Evolutionary conservation across 1,140 invertebrate species (phyloP).

Genomic region (Belonocnema kinseyi): DNA sequence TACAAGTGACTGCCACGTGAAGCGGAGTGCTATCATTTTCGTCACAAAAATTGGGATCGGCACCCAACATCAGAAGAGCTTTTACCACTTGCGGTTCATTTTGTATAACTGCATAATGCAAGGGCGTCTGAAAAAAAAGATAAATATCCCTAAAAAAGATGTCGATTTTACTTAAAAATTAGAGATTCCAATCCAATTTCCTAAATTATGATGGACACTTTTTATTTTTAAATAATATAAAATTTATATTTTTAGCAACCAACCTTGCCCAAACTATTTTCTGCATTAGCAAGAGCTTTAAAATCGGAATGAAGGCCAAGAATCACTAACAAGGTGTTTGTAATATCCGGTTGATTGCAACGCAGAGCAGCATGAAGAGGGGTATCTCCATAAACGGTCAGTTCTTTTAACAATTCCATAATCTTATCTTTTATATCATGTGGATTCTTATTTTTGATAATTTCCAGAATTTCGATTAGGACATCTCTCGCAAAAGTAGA

Average conservation of each 20-base stretch:
- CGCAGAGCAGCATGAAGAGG: constrained; percentile 65
- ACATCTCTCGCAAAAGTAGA: constrained; percentile 54
- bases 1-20: constrained; percentile 74
- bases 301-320: constrained; percentile 53
- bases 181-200: too few species aligned
- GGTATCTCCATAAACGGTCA: constrained; percentile 63
- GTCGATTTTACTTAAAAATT: too few species aligned
- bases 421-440: constrained; percentile 44
- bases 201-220: too few species aligned
- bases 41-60: constrained; percentile 75
- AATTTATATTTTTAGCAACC: constrained; percentile 18
- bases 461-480: constrained; percentile 49
- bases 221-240: background rate
- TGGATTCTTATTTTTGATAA: constrained; percentile 43
- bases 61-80: constrained; percentile 69
- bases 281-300: constrained; percentile 55
- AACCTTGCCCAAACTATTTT: constrained; percentile 66
- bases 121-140: constrained; percentile 65
- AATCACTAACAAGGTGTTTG: constrained; percentile 59
- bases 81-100: constrained; percentile 69
- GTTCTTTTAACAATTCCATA: constrained; percentile 55
- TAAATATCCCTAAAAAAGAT: constrained; percentile 32
- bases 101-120: constrained; percentile 75
- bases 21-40: constrained; percentile 73
- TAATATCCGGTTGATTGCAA: constrained; percentile 56